phyloP scores from a whole-genome alignment of 2,113 vertebrate species.

The Macaca nemestrina region DNA sequence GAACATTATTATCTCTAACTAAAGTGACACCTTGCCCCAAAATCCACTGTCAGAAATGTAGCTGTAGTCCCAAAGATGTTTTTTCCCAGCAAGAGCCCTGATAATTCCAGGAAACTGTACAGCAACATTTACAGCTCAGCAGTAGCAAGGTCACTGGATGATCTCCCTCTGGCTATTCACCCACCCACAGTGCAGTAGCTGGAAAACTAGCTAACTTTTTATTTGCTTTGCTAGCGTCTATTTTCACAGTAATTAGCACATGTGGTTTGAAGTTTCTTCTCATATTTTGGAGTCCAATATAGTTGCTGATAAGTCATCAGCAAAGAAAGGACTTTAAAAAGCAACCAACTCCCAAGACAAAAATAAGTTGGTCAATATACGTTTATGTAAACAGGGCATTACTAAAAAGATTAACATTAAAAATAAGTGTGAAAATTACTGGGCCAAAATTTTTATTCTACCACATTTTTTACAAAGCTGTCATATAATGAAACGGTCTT shows the following conservation, averaged over 20 bases:
- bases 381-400: not conserved
- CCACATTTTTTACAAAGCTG: not conserved
- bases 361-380: not conserved
- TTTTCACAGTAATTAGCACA: constrained; percentile 53
- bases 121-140: not conserved
- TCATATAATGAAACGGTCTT: not conserved
- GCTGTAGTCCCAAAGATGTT: not conserved
- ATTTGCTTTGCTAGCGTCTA: constrained; percentile 34
- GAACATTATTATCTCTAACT: not conserved
- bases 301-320: not conserved
- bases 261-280: not conserved
- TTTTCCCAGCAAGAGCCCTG: not conserved
- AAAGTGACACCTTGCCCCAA: not conserved
- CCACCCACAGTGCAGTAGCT: not conserved
- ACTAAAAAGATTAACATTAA: constrained; percentile 9
- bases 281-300: not conserved
- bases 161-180: constrained; percentile 26
- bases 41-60: not conserved
- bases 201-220: not conserved
- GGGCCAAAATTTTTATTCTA: not conserved
- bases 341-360: not conserved
- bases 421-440: constrained; percentile 21
- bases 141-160: not conserved
- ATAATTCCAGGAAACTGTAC: not conserved
- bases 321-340: constrained; percentile 36